Evolutionary conservation across 2,797 vertebrate species (phyloP).

Genomic region (Zalophus californianus): DNA sequence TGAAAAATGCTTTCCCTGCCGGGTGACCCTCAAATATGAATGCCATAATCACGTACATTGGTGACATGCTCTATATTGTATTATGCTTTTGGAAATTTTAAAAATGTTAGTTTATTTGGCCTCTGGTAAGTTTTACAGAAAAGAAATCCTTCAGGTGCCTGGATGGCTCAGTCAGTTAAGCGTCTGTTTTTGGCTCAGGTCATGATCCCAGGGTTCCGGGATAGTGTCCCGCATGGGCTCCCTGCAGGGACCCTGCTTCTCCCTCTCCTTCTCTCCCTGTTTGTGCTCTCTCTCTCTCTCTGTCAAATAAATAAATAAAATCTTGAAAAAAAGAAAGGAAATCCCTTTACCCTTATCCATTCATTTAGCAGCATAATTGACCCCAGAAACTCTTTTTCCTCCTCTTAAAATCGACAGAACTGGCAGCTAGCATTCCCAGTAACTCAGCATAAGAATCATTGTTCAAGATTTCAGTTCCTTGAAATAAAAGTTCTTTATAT

Average conservation of each 20-base stretch:
- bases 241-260: too few species aligned
- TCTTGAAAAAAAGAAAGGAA: too few species aligned
- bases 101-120: neutral
- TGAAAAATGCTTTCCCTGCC: neutral
- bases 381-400: neutral
- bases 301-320: too few species aligned
- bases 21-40: neutral
- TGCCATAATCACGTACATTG: neutral
- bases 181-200: too few species aligned
- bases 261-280: too few species aligned
- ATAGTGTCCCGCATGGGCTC: too few species aligned
- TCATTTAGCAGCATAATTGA: neutral
- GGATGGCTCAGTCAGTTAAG: too few species aligned
- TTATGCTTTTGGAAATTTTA: neutral
- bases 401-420: neutral
- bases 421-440: neutral
- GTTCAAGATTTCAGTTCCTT: neutral
- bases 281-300: too few species aligned
- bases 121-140: neutral
- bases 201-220: too few species aligned
- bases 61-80: accelerated
- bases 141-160: neutral
- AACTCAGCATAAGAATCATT: neutral
- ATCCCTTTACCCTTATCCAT: neutral
- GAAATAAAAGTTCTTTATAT: neutral